phyloP scores from a whole-genome alignment of 2,113 vertebrate species.

The Gymnarchus niloticus region DNA sequence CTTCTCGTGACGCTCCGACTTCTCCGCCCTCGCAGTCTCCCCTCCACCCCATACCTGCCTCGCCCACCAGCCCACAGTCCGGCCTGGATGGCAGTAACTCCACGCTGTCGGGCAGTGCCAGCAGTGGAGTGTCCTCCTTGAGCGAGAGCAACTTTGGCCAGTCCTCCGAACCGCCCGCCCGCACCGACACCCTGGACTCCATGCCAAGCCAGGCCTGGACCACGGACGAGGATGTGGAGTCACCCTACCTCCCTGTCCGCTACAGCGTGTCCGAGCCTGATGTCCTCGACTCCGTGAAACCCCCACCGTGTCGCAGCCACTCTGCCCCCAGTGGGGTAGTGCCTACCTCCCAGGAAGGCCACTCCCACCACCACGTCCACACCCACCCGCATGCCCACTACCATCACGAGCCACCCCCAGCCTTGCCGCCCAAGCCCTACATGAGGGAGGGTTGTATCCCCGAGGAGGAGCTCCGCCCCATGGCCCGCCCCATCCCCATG shows the following conservation, averaged over 20 bases:
- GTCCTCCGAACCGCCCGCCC: conserved; percentile 77
- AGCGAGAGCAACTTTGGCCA: conserved; percentile 90
- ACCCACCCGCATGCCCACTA: conserved; percentile 44
- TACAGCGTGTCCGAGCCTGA: conserved; percentile 89
- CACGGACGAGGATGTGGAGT: conserved; percentile 79
- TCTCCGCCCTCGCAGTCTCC: conserved; percentile 67
- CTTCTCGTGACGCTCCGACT: not conserved
- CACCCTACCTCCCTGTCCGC: conserved; percentile 82
- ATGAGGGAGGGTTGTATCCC: conserved; percentile 82
- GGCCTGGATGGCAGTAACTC: conserved; percentile 93
- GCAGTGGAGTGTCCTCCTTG: conserved; percentile 89
- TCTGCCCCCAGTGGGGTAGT: conserved; percentile 77
- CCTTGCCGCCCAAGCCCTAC: conserved; percentile 83
- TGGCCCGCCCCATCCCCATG: conserved; percentile 68
- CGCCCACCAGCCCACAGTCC: conserved; percentile 90
- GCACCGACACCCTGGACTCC: conserved; percentile 83
- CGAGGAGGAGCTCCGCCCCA: conserved; percentile 61
- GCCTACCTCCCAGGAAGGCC: conserved; percentile 46
- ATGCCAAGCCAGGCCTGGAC: conserved; percentile 82
- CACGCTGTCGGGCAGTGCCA: conserved; percentile 88
- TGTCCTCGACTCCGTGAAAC: conserved; percentile 77
- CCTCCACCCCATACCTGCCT: conserved; percentile 91
- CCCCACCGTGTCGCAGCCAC: conserved; percentile 82
- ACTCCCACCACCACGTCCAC: conserved; percentile 58
- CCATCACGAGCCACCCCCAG: conserved; percentile 68